Evolutionary conservation across 1,140 invertebrate species (phyloP).

Genomic region (Pantala flavescens): DNA sequence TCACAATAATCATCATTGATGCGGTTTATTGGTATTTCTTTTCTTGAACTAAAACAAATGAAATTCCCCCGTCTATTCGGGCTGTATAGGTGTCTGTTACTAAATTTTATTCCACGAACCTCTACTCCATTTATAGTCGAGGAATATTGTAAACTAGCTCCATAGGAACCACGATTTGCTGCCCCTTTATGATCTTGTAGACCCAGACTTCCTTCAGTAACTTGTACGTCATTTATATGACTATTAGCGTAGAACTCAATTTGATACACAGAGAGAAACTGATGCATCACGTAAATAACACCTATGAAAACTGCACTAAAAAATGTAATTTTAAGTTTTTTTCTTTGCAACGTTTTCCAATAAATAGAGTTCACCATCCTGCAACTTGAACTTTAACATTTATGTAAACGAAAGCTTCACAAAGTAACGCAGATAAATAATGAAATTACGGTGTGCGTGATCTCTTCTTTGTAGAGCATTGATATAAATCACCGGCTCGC

Average conservation of each 20-base stretch:
- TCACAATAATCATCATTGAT: constrained; percentile 95
- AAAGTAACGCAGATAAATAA: too few species aligned
- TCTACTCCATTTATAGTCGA: neutral
- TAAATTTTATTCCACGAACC: neutral
- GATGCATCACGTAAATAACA: neutral
- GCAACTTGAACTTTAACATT: too few species aligned
- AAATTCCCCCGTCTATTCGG: neutral
- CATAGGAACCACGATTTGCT: neutral
- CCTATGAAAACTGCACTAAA: neutral
- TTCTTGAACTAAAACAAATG: neutral
- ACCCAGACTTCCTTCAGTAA: neutral
- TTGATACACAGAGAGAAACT: constrained; percentile 3
- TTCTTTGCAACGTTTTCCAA: neutral
- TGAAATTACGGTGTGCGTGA: too few species aligned
- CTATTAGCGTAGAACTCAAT: neutral
- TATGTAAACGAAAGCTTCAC: too few species aligned
- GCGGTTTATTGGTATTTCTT: neutral
- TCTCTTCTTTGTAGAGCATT: too few species aligned
- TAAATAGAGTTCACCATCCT: neutral
- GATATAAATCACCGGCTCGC: too few species aligned
- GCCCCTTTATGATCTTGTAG: too few species aligned
- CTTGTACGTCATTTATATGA: neutral
- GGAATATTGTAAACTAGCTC: neutral
- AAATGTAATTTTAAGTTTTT: neutral
- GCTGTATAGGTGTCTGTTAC: neutral